Conservation (phyloP, 2,113 vertebrate species). For the human region GRCh38 chr3:51455001-51455500, state of each 20-base stretch:
- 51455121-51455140: not conserved
- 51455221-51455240: not conserved
- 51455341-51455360: no score
- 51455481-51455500: no score
- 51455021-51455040: not conserved
- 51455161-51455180: not conserved
- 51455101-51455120: not conserved
- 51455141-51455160: not conserved
- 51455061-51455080: conserved; percentile 12
- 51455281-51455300: not conserved
- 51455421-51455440: no score
- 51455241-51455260: not conserved
- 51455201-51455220: conserved; percentile 18
- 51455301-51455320: not conserved
- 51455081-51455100: not conserved
- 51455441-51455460: no score
- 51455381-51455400: no score
- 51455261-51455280: not conserved
- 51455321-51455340: not conserved
- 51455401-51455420: no score
- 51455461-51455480: no score
- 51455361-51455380: no score
- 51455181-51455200: not conserved
- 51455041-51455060: not conserved
- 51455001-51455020: not conserved